Conservation (phyloP, 2,797 vertebrate species). For the Arrhamphus sclerolepis region DNA sequence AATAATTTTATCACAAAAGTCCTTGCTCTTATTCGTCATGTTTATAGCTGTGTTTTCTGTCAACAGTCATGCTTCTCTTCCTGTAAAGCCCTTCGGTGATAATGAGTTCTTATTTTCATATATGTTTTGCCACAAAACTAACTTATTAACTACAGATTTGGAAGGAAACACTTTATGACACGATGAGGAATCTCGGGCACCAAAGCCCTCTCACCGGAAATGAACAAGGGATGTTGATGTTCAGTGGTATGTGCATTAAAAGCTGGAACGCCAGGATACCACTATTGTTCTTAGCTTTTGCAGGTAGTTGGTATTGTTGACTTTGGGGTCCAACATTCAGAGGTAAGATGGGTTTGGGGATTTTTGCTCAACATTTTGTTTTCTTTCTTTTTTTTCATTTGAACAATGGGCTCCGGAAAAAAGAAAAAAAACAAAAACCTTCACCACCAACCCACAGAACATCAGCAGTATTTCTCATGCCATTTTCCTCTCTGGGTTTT, state of each 20-base stretch:
- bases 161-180: constrained; percentile 12
- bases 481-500: too few species aligned
- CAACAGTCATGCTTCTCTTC: neutral
- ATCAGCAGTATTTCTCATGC: too few species aligned
- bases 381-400: neutral
- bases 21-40: too few species aligned
- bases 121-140: neutral
- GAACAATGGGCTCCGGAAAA: too few species aligned
- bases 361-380: neutral
- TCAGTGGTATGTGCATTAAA: constrained; percentile 1
- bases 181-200: neutral
- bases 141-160: neutral
- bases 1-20: too few species aligned
- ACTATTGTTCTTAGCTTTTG: constrained; percentile 6
- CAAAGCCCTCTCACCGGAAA: neutral
- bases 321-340: neutral
- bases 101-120: neutral
- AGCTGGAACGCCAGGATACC: neutral
- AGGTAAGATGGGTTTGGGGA: neutral
- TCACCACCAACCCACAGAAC: too few species aligned
- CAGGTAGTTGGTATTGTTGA: neutral
- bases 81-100: neutral
- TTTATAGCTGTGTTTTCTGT: neutral
- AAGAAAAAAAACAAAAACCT: too few species aligned
- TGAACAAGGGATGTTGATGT: constrained; percentile 8